Conservation (phyloP, 2,113 vertebrate species). For the Fulica atra region DNA sequence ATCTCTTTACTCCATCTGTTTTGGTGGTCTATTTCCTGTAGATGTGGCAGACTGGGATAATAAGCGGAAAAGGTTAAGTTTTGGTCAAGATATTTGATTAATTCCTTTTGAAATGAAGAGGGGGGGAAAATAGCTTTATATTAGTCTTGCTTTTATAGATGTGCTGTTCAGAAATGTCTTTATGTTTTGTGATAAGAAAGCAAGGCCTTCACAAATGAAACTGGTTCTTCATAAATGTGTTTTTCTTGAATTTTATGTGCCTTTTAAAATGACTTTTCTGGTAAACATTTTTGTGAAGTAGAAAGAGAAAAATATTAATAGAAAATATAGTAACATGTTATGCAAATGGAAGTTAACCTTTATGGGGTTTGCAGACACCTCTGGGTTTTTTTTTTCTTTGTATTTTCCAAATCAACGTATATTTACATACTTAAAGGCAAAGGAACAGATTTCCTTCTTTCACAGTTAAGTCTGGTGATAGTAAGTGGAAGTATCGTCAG, state of each 20-base stretch:
- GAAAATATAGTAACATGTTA: neutral
- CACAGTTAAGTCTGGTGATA: neutral
- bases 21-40: conserved; percentile 15
- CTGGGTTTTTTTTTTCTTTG: neutral
- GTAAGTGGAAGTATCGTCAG: neutral
- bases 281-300: neutral
- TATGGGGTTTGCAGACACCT: neutral
- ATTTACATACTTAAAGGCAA: neutral
- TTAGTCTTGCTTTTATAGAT: neutral
- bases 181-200: neutral
- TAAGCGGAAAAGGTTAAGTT: conserved; percentile 27
- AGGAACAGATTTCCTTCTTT: neutral
- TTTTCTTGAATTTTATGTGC: neutral
- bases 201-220: neutral
- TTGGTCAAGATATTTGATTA: conserved; percentile 13
- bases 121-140: neutral
- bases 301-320: neutral
- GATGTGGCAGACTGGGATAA: conserved; percentile 24
- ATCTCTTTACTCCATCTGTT: conserved; percentile 22
- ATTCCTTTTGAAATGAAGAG: neutral
- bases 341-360: neutral
- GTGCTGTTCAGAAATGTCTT: neutral
- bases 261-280: neutral
- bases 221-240: neutral
- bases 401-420: neutral